Evolutionary conservation across 1,140 invertebrate species (phyloP), one percentile per base, ranked within the genome.

Genomic region (Bombus affinis): DNA sequence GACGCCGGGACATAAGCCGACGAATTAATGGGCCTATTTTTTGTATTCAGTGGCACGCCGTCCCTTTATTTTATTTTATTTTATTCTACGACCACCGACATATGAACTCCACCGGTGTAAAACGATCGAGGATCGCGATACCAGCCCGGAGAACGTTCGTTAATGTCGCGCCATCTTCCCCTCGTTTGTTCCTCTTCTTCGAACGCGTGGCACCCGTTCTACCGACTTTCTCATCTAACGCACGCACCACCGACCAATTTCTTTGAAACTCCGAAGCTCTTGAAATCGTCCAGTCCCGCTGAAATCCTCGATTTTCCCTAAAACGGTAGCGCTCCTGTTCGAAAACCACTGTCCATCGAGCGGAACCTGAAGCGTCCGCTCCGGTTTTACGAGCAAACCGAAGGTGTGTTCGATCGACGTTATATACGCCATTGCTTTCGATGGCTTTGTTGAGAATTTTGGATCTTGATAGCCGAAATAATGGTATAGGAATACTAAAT

Each of bases 11-110:
- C 90, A 86, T 90, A 89, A 86, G 90, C 89, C 86, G 82, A 91
- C 86, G 91, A 92, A 92, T 92, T 92, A 92, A 92, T 92, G 90
- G 87, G 86, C 72, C 78, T 88, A 92, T 90, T 92, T 92, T 92
- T 92, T 92, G 92, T 91, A 91, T 90, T 90, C 88, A 83, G 62
- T 79, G 80, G 79, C 83, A 80, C 44, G 76, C 59, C 39, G 86
- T 70, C 57, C 59, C n/a, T 75, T 72, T 81, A 90, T 59, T 91
- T 90, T 83, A 91, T 91, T 91, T 91, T 76, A 87, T 89, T 91
- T 89, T 77, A 84, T 74, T 44, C 81, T 72, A 81, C 68, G 76
- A 22, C n/a, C 47, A 37, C 59, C 44, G 76, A 25, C 81, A 25
- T 74, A 73, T 81, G 73, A 90, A 79, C 57, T 78, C 73, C 18